A percentile compares a stretch with the other conserved stretches of the same genome.
These are phyloP conservation scores for Fregata magnificens DNA, from an alignment of 2,113 vertebrate species.

Conservation along the genomic window DNA sequence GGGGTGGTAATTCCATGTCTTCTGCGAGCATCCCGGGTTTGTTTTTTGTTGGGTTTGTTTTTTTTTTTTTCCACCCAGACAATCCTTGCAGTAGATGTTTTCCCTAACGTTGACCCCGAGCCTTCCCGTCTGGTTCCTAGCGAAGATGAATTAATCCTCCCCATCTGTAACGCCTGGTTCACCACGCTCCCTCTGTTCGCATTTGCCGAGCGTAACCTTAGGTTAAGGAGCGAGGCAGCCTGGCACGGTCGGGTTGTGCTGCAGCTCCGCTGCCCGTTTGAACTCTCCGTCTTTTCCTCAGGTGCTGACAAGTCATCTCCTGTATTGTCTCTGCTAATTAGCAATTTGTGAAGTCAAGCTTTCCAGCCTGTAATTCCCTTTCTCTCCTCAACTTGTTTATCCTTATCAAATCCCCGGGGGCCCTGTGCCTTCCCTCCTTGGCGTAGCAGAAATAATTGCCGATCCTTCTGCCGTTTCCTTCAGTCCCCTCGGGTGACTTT, in stretches of 20 bases:
- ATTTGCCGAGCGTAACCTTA: background rate
- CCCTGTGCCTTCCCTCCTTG: background rate
- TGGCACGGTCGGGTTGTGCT: background rate
- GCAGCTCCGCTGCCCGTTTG: background rate
- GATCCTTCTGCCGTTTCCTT: background rate
- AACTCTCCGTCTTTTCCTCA: background rate
- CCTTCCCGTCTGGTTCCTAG: background rate
- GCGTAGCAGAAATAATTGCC: background rate
- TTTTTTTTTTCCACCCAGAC: background rate
- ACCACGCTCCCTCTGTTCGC: background rate
- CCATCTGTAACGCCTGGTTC: background rate
- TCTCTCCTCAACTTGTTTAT: background rate
- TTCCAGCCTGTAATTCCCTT: background rate
- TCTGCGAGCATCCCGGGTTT: background rate
- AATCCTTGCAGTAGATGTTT: background rate
- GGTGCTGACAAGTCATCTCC: background rate
- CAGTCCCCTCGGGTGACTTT: background rate
- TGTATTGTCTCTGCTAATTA: background rate
- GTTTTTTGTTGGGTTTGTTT: no score
- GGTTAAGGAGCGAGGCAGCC: background rate
- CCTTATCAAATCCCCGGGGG: background rate
- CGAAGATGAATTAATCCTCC: background rate
- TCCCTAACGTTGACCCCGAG: no score
- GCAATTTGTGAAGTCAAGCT: background rate
- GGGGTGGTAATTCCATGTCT: background rate